Evolutionary conservation across 2,888 invertebrate genomes (phyloP), one percentile per base, ranked within the genome.

Genomic region (Pardosa pseudoannulata): DNA sequence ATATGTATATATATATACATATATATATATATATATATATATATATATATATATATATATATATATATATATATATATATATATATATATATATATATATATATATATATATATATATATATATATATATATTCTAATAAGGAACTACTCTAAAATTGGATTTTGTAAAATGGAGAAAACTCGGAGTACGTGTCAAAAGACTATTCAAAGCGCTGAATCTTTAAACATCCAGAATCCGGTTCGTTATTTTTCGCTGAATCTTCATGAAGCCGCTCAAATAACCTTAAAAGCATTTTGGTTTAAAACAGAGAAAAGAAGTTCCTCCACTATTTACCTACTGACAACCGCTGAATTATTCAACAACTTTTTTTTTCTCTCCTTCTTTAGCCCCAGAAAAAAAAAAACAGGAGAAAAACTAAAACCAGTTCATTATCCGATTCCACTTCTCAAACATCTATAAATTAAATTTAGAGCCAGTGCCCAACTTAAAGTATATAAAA

Each of bases 391-490:
- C 71, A 27, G 13, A 31, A 39, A 36, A 67, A n/a, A 73, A 81
- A 50, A 74, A 16, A 46, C 9, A 46, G 16, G 16, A 13, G 23
- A 56, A 23, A 23, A 16, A 56, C 23, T 1, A 23, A 56, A 56
- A 19, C 1, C 56, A 78, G 72, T 83, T 83, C 83, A 83, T 83
- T 83, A 83, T 78, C 32, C 31, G 72, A 78, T 83, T 72, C 83
- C 46, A 71, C 75, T 75, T 82, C 41, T 76, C 75, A 76, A 75
- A 82, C 71, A 75, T 76, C 83, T 73, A 83, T 83, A 83, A 83
- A 83, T 83, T 83, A 78, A 83, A 83, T 83, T 83, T 83, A 72
- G 78, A 72, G 41, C 76, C 31, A 36, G 50, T n/a, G n/a, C n/a
- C n/a, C 56, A 62, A 23, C 56, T 65, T 31, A 19, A 7, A 50